These are phyloP conservation scores for Ypsolopha scabrella DNA, from an alignment of 2,888 invertebrate genomes.

Conservation along the genomic window DNA sequence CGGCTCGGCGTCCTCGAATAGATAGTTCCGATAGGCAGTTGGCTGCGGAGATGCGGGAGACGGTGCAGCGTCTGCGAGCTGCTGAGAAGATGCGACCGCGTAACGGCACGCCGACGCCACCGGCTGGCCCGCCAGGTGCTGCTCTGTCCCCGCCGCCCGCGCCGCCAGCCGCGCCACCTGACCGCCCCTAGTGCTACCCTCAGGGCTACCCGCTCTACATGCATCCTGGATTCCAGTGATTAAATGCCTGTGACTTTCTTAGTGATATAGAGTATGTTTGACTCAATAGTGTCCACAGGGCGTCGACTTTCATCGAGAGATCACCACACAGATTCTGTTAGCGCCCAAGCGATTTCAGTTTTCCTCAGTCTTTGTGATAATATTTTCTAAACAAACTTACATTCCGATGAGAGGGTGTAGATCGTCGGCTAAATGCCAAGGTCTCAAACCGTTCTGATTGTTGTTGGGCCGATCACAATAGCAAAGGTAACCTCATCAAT, in stretches of 20 bases:
- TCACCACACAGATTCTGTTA: constrained; percentile 5
- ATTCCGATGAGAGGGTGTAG: constrained; percentile 36
- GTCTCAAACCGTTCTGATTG: constrained; percentile 1
- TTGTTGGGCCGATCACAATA: constrained; percentile 4
- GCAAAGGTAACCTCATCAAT: constrained; percentile 6
- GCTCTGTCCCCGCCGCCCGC: constrained; percentile 24
- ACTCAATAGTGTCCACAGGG: neutral
- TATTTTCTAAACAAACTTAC: constrained; percentile 50
- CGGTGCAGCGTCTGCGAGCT: constrained; percentile 59
- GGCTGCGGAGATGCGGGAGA: constrained; percentile 62
- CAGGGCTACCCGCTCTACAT: constrained; percentile 11
- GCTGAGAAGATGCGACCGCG: constrained; percentile 51
- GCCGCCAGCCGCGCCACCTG: constrained; percentile 29
- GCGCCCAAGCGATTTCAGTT: constrained; percentile 26
- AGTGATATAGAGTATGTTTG: neutral
- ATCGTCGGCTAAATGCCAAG: constrained; percentile 10
- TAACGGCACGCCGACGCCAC: constrained; percentile 48
- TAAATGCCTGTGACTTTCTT: constrained; percentile 9
- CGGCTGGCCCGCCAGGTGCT: constrained; percentile 23
- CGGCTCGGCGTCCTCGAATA: constrained; percentile 58
- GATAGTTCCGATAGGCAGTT: constrained; percentile 59
- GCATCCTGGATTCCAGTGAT: constrained; percentile 14
- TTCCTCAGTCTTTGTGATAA: constrained; percentile 59
- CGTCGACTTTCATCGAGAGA: neutral
- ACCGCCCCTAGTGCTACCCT: constrained; percentile 27